Percentiles rank a stretch among this genome's conserved stretches.
phyloP scores from a whole-genome alignment of 2,113 vertebrate genomes.

The Megaptera novaeangliae region DNA sequence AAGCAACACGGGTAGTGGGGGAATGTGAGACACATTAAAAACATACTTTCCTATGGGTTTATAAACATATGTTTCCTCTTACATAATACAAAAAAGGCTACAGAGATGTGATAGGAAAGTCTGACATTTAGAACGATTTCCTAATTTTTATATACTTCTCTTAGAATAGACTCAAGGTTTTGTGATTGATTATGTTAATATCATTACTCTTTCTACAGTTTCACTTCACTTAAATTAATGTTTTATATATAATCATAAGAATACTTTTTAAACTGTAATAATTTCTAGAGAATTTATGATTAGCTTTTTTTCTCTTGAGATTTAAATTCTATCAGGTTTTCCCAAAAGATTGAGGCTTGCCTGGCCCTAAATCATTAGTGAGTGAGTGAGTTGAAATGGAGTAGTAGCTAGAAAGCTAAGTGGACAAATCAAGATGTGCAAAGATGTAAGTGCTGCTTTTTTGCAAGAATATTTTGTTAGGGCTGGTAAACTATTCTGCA shows the following conservation, averaged over 20 bases:
- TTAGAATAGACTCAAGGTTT: background rate
- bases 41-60: background rate
- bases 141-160: background rate
- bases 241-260: background rate
- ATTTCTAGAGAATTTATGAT: background rate
- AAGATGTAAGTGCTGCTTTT: background rate
- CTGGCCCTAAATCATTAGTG: background rate
- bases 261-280: background rate
- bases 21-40: background rate
- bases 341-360: background rate
- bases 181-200: background rate
- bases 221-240: background rate
- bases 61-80: background rate
- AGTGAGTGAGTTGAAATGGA: background rate
- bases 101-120: background rate
- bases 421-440: background rate
- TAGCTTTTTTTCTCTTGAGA: background rate
- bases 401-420: background rate
- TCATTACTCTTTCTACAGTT: background rate
- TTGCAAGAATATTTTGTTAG: background rate
- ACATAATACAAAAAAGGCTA: background rate
- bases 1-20: background rate
- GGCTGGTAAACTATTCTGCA: background rate
- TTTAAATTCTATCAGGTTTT: background rate
- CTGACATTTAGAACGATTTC: background rate